Evolutionary conservation across 2,888 invertebrate genomes (phyloP).

Genomic region (Hecatera dysodea): DNA sequence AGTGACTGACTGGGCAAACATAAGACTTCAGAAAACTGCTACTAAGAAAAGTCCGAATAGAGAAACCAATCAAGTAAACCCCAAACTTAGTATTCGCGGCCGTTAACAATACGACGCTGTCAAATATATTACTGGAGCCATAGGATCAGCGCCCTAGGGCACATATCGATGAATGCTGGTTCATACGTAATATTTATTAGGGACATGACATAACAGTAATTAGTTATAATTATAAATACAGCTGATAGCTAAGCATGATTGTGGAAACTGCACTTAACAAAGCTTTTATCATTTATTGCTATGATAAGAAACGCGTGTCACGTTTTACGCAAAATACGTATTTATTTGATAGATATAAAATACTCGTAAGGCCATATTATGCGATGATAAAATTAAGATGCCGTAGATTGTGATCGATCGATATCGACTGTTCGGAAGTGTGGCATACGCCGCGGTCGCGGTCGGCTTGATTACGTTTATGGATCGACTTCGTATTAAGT

Average conservation of each 20-base stretch:
- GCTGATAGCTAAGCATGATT: constrained; percentile 26
- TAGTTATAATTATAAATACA: constrained; percentile 15
- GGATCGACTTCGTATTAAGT: not conserved
- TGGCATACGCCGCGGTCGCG: no score
- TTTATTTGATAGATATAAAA: constrained; percentile 18
- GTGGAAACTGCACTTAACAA: constrained; percentile 27
- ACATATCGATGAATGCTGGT: not conserved
- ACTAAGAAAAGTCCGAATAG: not conserved
- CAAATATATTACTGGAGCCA: not conserved
- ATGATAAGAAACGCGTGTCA: constrained; percentile 38
- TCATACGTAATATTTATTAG: not conserved
- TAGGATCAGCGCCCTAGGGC: not conserved
- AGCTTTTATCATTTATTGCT: constrained; percentile 47
- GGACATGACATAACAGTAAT: constrained; percentile 15
- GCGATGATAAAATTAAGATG: not conserved
- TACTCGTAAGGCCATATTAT: not conserved
- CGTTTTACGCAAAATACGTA: constrained; percentile 15
- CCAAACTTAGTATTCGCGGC: not conserved
- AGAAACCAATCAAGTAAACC: not conserved
- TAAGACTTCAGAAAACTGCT: not conserved
- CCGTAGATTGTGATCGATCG: not conserved
- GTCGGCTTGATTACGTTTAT: not conserved
- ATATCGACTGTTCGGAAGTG: not conserved
- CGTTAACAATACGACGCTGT: no score
- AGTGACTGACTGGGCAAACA: not conserved